A percentile compares a stretch with the other conserved stretches of the same genome.
Evolutionary conservation across 2,888 invertebrate species (phyloP).

Genomic region (Congeria kusceri): DNA sequence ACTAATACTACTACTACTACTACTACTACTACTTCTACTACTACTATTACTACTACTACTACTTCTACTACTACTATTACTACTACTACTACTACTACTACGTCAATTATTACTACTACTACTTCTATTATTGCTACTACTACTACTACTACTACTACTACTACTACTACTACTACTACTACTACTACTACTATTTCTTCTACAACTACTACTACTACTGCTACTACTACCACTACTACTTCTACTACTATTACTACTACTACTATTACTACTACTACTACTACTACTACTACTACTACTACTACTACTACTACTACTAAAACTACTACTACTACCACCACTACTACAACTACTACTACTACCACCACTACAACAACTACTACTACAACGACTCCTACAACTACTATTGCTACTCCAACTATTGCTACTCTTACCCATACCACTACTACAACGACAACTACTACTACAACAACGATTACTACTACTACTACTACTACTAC

Average conservation of each 20-base stretch:
- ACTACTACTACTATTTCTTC: constrained; percentile 40
- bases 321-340: not conserved
- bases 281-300: constrained; percentile 1
- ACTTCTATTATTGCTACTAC: constrained; percentile 40
- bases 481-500: constrained; percentile 29
- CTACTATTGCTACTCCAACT: too few species aligned
- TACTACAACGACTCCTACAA: too few species aligned
- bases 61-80: not conserved
- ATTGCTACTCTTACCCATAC: too few species aligned
- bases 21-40: constrained; percentile 38
- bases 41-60: constrained; percentile 24
- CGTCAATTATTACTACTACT: constrained; percentile 40
- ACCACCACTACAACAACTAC: not conserved
- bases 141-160: constrained; percentile 35
- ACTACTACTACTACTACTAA: not conserved
- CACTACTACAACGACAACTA: not conserved
- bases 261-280: constrained; percentile 10
- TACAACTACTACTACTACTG: constrained; percentile 37
- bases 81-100: constrained; percentile 19
- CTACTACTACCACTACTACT: constrained; percentile 41
- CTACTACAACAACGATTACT: constrained; percentile 23
- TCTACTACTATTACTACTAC: constrained; percentile 39
- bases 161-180: constrained; percentile 41
- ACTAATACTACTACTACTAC: constrained; percentile 43
- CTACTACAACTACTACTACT: constrained; percentile 1